Evolutionary conservation across 2,888 invertebrate genomes (phyloP).

Genomic region (Hirudinaria manillensis): DNA sequence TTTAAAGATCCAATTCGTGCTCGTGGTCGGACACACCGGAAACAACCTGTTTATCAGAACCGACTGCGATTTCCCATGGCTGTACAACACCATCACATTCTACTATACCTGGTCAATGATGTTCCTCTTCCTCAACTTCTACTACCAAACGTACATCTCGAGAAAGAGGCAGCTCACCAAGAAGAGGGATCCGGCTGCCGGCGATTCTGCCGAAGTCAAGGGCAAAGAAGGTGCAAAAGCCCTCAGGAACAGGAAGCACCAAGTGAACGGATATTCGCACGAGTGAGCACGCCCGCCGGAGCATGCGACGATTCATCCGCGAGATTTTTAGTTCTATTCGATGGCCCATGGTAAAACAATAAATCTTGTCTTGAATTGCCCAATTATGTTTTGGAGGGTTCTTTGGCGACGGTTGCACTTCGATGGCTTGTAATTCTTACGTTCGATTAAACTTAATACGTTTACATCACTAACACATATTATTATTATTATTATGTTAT

Average conservation of each 20-base stretch:
- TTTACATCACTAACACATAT: no score
- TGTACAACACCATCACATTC: constrained; percentile 45
- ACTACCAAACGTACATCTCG: constrained; percentile 47
- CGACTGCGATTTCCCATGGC: constrained; percentile 46
- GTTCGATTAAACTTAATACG: no score
- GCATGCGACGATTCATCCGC: no score
- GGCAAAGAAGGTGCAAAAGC: neutral
- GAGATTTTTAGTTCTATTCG: no score
- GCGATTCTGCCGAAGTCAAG: neutral
- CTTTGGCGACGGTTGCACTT: no score
- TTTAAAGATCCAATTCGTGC: constrained; percentile 50
- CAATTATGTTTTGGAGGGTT: no score
- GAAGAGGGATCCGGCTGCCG: neutral
- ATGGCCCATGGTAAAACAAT: no score
- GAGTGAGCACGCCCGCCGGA: neutral
- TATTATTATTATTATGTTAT: no score
- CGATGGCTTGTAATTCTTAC: no score
- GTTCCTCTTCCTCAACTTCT: constrained; percentile 51
- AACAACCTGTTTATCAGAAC: constrained; percentile 39
- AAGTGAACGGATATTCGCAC: neutral
- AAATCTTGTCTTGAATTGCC: no score
- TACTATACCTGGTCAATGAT: constrained; percentile 47
- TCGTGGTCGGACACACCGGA: constrained; percentile 49
- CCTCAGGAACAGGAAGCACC: constrained; percentile 13
- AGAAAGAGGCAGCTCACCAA: constrained; percentile 11